Percentiles rank a stretch among this genome's conserved stretches.
phyloP scores from a whole-genome alignment of 2,113 vertebrate species.

The Campylomormyrus numenius region DNA sequence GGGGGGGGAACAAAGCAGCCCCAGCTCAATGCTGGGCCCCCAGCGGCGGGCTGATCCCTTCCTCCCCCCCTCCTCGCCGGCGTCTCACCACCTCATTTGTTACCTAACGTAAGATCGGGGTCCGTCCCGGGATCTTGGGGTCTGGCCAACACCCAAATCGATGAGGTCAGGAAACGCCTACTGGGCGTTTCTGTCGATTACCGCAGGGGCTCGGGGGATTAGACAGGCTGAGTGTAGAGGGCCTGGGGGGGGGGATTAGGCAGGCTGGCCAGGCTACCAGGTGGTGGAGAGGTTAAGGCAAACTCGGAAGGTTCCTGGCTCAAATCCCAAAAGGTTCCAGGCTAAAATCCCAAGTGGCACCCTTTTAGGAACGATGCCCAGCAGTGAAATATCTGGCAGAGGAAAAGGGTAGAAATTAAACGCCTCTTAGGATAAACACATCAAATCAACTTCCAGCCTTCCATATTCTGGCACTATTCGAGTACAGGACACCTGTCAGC shows the following conservation, averaged over 20 bases:
- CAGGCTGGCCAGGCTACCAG: neutral
- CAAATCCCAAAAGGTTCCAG: neutral
- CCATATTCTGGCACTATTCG: neutral
- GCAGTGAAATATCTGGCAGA: neutral
- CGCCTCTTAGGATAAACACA: neutral
- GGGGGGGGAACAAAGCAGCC: constrained; percentile 5
- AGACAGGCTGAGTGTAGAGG: neutral
- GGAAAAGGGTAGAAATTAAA: neutral
- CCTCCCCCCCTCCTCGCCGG: neutral
- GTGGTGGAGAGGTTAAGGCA: neutral
- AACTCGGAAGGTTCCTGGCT: neutral
- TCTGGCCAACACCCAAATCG: neutral
- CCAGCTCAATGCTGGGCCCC: neutral
- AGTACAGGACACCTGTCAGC: neutral
- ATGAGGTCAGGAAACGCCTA: neutral
- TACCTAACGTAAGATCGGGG: neutral
- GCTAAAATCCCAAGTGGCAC: neutral
- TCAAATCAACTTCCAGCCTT: neutral
- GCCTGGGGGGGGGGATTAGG: neutral
- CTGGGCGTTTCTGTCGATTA: neutral
- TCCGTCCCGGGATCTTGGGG: neutral
- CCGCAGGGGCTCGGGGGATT: neutral
- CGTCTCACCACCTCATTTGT: neutral
- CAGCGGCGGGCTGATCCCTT: neutral
- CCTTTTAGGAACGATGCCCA: neutral